These are phyloP conservation scores for Notarius quadriscutis DNA, from an alignment of 2,113 vertebrate species.

Conservation along the genomic window DNA sequence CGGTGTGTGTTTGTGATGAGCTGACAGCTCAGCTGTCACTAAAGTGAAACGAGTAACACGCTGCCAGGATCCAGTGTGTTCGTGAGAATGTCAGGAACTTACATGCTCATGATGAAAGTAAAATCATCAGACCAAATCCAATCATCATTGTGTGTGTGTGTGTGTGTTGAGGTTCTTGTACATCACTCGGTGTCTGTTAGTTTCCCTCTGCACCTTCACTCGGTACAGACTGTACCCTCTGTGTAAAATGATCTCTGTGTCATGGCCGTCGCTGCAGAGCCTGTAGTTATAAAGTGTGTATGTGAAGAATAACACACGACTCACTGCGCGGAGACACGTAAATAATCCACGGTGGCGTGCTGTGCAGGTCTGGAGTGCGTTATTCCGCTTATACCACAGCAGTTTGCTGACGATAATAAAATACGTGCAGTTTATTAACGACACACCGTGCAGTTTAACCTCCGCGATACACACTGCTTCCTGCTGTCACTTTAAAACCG, in stretches of 20 bases:
- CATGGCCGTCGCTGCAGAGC: not conserved
- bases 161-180: not conserved
- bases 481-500: no score
- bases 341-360: not conserved
- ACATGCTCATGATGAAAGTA: constrained; percentile 11
- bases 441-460: no score
- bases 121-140: constrained; percentile 21
- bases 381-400: no score
- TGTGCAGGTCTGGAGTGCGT: not conserved
- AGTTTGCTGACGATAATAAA: no score
- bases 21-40: constrained; percentile 14
- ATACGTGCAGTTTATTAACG: no score
- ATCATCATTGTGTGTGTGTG: not conserved
- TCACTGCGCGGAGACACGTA: not conserved
- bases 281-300: not conserved
- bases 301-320: not conserved
- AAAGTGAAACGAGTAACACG: constrained; percentile 4
- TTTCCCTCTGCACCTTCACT: not conserved
- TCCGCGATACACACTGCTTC: no score
- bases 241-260: not conserved
- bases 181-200: not conserved
- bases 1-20: not conserved
- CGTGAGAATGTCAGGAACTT: not conserved
- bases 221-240: not conserved
- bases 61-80: not conserved